Percentiles rank a stretch among this genome's conserved stretches.
Conservation (phyloP, 2,888 invertebrate genomes). For the Theodoxus fluviatilis region DNA sequence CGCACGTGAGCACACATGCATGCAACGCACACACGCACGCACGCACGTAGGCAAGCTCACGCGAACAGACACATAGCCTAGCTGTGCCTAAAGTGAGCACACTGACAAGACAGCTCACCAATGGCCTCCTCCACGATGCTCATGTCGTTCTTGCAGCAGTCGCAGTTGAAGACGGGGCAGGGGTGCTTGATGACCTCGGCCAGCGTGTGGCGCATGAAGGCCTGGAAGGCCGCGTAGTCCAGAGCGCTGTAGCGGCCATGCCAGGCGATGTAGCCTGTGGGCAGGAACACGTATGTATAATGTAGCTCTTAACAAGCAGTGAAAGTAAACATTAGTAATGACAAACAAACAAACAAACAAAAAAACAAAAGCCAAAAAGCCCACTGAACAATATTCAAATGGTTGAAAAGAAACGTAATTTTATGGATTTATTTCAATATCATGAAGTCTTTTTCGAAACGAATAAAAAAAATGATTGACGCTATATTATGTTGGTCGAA, state of each 20-base stretch:
- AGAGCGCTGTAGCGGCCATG: slow-evolving; percentile 63
- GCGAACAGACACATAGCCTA: too few relatives aligned
- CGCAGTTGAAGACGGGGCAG: slow-evolving; percentile 51
- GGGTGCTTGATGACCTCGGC: slow-evolving; percentile 50
- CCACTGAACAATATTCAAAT: too few relatives aligned
- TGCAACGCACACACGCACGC: too few relatives aligned
- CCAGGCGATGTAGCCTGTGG: slow-evolving; percentile 63
- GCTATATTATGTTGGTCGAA: too few relatives aligned
- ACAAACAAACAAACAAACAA: background rate
- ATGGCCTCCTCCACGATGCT: slow-evolving; percentile 45
- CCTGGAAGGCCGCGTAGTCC: slow-evolving; percentile 57
- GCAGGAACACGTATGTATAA: background rate
- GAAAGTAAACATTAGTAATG: background rate
- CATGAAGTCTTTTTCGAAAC: too few relatives aligned
- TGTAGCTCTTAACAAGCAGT: background rate
- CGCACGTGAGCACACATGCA: background rate
- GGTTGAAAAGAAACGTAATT: too few relatives aligned
- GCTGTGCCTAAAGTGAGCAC: too few relatives aligned
- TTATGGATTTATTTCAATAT: too few relatives aligned
- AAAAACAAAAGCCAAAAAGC: too few relatives aligned
- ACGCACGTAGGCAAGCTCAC: too few relatives aligned
- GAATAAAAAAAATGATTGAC: too few relatives aligned
- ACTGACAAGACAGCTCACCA: slow-evolving; percentile 24
- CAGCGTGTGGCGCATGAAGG: slow-evolving; percentile 59
- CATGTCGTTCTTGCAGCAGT: slow-evolving; percentile 49